Evolutionary conservation across 2,888 invertebrate genomes (phyloP).

Genomic region (Drosophila eohydei): DNA sequence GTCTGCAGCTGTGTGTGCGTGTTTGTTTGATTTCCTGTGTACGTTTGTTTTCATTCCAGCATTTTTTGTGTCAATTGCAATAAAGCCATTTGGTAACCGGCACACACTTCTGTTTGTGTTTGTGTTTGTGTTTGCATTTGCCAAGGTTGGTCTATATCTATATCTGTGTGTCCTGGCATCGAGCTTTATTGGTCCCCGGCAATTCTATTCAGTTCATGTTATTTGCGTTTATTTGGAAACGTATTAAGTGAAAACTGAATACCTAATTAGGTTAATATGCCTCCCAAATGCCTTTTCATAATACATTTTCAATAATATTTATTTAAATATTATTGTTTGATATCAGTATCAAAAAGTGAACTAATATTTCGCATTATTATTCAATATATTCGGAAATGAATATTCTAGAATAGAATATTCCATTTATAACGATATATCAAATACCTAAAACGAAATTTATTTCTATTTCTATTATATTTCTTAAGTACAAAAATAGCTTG

Average conservation of each 20-base stretch:
- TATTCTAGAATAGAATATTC: neutral
- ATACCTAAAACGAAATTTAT: neutral
- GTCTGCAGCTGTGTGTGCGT: neutral
- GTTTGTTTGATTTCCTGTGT: constrained; percentile 40
- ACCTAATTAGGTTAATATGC: neutral
- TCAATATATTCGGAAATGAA: neutral
- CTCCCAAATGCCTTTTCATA: neutral
- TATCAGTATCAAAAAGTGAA: neutral
- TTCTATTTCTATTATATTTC: too few species aligned
- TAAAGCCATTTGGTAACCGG: constrained; percentile 57
- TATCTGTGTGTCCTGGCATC: constrained; percentile 6
- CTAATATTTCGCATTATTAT: neutral
- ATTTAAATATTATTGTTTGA: neutral
- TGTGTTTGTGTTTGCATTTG: constrained; percentile 16
- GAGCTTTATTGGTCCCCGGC: constrained; percentile 11
- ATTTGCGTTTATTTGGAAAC: neutral
- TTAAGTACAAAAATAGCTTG: too few species aligned
- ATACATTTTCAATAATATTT: neutral
- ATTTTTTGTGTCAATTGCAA: constrained; percentile 65
- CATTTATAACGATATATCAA: neutral
- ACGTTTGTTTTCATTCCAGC: constrained; percentile 38
- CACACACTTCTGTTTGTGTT: constrained; percentile 22
- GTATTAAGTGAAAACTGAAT: neutral
- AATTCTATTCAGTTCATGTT: constrained; percentile 1
- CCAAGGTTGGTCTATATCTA: constrained; percentile 3